Evolutionary conservation across 2,113 vertebrate species (phyloP).

Genomic region (Zosterops lateralis): DNA sequence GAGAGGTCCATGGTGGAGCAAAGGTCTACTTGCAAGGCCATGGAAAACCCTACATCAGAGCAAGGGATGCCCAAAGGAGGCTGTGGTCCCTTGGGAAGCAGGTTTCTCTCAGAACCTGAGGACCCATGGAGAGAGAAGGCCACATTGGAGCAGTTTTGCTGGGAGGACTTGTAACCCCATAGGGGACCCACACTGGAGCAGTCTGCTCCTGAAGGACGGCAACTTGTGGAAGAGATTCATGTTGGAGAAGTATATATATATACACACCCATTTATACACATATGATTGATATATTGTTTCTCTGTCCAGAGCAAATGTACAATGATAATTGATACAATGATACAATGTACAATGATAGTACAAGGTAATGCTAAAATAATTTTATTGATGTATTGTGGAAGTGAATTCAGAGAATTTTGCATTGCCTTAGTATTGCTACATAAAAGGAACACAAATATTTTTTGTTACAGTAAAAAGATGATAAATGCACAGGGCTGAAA

Average conservation of each 20-base stretch:
- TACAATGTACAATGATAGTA: neutral
- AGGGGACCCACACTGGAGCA: neutral
- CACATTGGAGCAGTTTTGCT: neutral
- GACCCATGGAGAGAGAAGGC: neutral
- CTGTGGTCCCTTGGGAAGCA: neutral
- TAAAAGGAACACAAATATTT: neutral
- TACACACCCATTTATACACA: too few relatives aligned
- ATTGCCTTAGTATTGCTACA: neutral
- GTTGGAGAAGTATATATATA: neutral
- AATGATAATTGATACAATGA: neutral
- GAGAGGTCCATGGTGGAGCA: neutral
- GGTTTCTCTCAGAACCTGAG: neutral
- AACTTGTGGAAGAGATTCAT: neutral
- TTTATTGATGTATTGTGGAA: neutral
- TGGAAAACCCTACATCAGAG: neutral
- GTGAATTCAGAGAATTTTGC: neutral
- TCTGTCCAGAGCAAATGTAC: neutral
- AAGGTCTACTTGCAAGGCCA: neutral
- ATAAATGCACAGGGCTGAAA: neutral
- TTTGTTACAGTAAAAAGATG: neutral
- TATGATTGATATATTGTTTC: neutral
- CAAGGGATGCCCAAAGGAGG: neutral
- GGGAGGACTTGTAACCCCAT: rapidly evolving
- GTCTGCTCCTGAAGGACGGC: neutral
- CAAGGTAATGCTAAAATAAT: neutral